Base-by-base conservation (phyloP, 1,140 invertebrate species). In the Hestina assimilis region DNA sequence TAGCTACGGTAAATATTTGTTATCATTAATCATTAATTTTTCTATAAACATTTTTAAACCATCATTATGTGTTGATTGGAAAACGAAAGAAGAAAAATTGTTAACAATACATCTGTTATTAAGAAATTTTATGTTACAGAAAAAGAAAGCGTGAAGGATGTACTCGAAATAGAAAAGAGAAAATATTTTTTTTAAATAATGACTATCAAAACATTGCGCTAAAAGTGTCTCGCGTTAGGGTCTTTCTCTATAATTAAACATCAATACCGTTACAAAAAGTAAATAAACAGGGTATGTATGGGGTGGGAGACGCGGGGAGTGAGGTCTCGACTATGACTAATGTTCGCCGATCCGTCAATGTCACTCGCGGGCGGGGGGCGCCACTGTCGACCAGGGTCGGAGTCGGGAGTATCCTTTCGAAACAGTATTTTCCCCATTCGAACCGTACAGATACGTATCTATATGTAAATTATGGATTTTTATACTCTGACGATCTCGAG, bases 261-360 rank as follows among this genome's bases (percentile, higher is more conserved):
- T 85, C 84, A 85, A 87, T 87, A 87, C 75, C 79, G 79, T 83
- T 85, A 87, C 82, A 87, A 87, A 87, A 87, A 87, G 84, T 87
- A 87, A 87, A 87, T 87, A 87, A 80, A 85, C 78, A 79, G 80
- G 77, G 77, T 82, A 78, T 72, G 68, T 83, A 75, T 69, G 71
- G 75, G 66, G 69, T 60, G 38, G 57, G 64, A 66, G 59, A 51
- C 63, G 65, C 66, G 61, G 66, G 59, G 71, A 53, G 75, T 60
- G 78, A 71, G 82, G 81, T 78, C 75, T 76, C 82, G 82, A 83
- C 82, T 83, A 86, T 87, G 81, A 87, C 79, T 83, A 86, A 86
- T 87, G 79, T 73, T 51, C 59, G 67, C 53, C 79, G 74, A 87
- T 87, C 71, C 72, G 80, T 87, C 84, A 85, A 75, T 82, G 84